Evolutionary conservation across 2,797 vertebrate genomes (phyloP), one percentile per base, ranked within the genome.

Genomic region (Parauchenoglanis punctatus): DNA sequence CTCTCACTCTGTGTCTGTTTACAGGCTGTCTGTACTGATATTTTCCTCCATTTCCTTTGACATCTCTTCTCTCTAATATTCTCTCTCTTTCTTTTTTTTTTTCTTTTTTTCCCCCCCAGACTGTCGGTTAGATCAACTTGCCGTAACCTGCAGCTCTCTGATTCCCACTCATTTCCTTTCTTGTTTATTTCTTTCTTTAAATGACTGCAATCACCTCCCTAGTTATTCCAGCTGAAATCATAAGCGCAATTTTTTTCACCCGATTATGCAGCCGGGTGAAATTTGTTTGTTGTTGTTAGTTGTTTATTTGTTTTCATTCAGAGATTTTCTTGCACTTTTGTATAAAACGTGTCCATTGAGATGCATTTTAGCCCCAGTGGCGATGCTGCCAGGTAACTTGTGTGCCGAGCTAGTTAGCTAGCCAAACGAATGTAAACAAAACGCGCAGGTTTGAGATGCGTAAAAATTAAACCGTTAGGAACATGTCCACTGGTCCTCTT

Each of bases 41-140:
- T 46, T 46, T 73, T 25, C 40, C 20, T 73, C 40, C 40, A 20
- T 46, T 72, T 44, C 35, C 18, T 72, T 23, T 10, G 28, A 35
- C 15, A 35, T 68, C 35, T 68, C 35, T 76, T 7, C 20, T 75
- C 23, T 76, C 73, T 52, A 13, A n/a, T 52, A 17, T 52, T 77
- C 73, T 84, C 85, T 77, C 67, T 77, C 59, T 59, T 11, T 72
- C 11, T 75, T 35, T 81, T 49, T 28, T 28, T 18, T 72, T 31
- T 83, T 49, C 17, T 17, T 18, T 72, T 15, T 4, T 4, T 8
- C 46, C 46, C 46, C 65, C 18, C 35, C 68, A 76, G 25, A 77
- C 49, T 31, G 75, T 28, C n/a, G 49, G 1, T 77, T 3, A 28
- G 52, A 78, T 78, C 7, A 56, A 58, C 8, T 46, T 2, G 8